Percentiles rank a stretch among this genome's conserved stretches.
Conservation (phyloP, 2,797 vertebrate genomes). For the Octomys mimax region DNA sequence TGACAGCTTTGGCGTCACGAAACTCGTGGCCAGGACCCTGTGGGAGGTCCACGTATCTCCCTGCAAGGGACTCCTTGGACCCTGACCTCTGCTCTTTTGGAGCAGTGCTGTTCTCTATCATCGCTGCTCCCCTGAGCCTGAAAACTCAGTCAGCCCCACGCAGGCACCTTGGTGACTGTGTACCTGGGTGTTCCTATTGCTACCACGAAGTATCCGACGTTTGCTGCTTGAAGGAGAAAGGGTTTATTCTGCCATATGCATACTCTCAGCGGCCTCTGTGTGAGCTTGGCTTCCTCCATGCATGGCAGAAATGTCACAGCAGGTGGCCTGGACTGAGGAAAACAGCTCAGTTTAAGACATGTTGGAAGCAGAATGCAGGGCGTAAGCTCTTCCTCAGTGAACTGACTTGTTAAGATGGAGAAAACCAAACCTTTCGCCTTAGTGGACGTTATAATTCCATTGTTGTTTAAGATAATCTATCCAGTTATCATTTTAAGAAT, state of each 20-base stretch:
- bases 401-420: constrained; percentile 6
- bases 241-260: neutral
- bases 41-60: rapidly evolving
- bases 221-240: neutral
- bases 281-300: neutral
- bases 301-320: neutral
- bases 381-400: neutral
- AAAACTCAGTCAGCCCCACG: neutral
- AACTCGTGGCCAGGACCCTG: too few species aligned
- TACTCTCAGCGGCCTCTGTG: neutral
- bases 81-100: rapidly evolving
- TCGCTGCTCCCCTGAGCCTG: rapidly evolving
- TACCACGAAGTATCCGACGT: too few species aligned
- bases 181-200: neutral
- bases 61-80: rapidly evolving
- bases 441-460: constrained; percentile 15
- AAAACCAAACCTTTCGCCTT: constrained; percentile 5
- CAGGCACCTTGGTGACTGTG: too few species aligned
- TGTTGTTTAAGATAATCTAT: neutral
- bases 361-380: neutral
- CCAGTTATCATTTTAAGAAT: neutral
- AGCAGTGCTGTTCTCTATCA: rapidly evolving
- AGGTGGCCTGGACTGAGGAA: neutral
- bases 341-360: neutral
- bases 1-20: neutral